Conservation (phyloP, 1,140 invertebrate genomes). For the Patella vulgata region DNA sequence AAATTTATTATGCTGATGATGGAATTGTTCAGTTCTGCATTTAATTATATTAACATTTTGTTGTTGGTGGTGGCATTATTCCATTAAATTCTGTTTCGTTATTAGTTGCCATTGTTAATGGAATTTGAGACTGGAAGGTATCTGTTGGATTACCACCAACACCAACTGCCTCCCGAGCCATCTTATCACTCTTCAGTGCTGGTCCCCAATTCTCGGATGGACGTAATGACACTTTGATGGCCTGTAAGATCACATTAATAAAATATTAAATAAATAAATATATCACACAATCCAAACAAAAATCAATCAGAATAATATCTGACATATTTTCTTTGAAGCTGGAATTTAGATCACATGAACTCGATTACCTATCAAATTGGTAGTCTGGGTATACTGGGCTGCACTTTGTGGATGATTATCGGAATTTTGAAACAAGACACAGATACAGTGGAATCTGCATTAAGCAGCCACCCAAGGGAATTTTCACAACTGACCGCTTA, state of each 20-base stretch:
- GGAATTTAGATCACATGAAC: no score
- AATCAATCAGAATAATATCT: not conserved
- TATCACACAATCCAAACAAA: not conserved
- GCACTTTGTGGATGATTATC: no score
- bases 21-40: no score
- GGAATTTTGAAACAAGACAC: no score
- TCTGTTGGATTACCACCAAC: not conserved
- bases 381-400: not conserved
- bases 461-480: no score
- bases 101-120: constrained; percentile 15
- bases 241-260: constrained; percentile 28
- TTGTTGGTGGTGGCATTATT: no score
- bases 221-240: constrained; percentile 34
- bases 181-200: constrained; percentile 39
- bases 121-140: constrained; percentile 34
- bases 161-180: constrained; percentile 15
- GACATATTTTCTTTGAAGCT: not conserved
- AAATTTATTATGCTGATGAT: no score
- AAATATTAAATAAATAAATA: not conserved
- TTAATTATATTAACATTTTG: no score
- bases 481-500: no score
- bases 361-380: not conserved
- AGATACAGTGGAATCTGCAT: no score
- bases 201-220: constrained; percentile 58
- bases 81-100: constrained; percentile 1